A percentile compares a stretch with the other conserved stretches of the same genome.
These are phyloP conservation scores for Lota lota DNA, from an alignment of 2,113 vertebrate genomes.

Conservation along the genomic window DNA sequence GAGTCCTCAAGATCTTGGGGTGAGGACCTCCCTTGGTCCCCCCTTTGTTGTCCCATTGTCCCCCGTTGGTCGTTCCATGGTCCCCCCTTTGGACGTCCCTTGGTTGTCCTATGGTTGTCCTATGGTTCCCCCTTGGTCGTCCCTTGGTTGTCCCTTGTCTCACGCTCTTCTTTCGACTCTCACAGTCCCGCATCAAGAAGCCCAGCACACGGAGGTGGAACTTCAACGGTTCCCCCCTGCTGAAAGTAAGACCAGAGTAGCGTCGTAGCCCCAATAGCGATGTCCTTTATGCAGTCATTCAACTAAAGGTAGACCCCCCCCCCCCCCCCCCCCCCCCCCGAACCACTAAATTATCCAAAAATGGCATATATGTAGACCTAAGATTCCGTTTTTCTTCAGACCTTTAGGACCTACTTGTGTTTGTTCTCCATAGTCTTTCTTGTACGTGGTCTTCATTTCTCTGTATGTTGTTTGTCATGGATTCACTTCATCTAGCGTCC, in stretches of 20 bases:
- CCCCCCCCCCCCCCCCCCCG: not conserved
- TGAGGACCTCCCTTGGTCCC: not conserved
- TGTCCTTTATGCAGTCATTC: not conserved
- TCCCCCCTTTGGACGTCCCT: not conserved
- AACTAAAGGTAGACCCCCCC: slow-evolving; percentile 21
- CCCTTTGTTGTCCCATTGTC: too few relatives aligned
- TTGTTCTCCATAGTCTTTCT: not conserved
- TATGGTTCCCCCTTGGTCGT: not conserved
- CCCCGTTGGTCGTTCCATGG: not conserved
- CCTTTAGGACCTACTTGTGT: not conserved
- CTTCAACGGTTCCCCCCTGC: slow-evolving; percentile 64
- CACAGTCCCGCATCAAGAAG: slow-evolving; percentile 74
- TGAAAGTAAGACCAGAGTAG: slow-evolving; percentile 68
- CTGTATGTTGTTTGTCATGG: too few relatives aligned
- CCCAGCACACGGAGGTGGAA: slow-evolving; percentile 66
- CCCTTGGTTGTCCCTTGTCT: slow-evolving; percentile 19
- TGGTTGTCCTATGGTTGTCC: too few relatives aligned
- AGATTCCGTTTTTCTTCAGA: too few relatives aligned
- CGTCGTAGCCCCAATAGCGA: slow-evolving; percentile 2
- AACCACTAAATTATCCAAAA: not conserved
- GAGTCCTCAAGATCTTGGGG: not conserved
- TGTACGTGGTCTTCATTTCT: not conserved
- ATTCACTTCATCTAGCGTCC: too few relatives aligned
- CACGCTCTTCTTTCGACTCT: slow-evolving; percentile 56
- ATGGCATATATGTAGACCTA: too few relatives aligned